Percentiles rank a stretch among this genome's conserved stretches.
Evolutionary conservation across 1,140 invertebrate genomes (phyloP).

Genomic region (Lordiphosa mommai): DNA sequence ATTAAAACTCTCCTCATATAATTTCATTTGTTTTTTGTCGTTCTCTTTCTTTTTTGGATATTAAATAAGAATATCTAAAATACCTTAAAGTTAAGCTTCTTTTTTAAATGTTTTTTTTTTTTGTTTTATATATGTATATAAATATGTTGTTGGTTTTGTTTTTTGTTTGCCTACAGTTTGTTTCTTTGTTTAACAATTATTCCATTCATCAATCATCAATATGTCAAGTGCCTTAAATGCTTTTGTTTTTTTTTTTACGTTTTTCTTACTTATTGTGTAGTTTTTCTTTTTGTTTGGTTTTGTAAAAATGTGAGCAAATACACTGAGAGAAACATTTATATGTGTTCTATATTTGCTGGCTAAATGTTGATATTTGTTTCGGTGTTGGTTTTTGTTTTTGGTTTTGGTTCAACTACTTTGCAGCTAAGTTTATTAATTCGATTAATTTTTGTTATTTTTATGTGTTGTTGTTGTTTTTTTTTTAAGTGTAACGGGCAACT

Average conservation of each 20-base stretch:
- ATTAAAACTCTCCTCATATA: conserved; percentile 57
- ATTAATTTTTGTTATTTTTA: conserved; percentile 41
- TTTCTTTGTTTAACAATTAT: conserved; percentile 54
- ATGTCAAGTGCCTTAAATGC: conserved; percentile 72
- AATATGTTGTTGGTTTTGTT: conserved; percentile 50
- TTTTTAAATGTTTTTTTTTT: conserved; percentile 16
- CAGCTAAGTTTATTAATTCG: conserved; percentile 80
- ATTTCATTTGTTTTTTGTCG: conserved; percentile 32
- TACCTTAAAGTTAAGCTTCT: conserved; percentile 69
- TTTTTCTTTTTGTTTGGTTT: conserved; percentile 37
- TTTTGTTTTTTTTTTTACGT: conserved; percentile 32
- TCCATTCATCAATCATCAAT: conserved; percentile 30
- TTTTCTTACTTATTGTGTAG: conserved; percentile 57
- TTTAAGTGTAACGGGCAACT: conserved; percentile 59
- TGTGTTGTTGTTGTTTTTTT: conserved; percentile 1
- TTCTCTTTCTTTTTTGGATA: conserved; percentile 62
- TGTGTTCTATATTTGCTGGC: conserved; percentile 18
- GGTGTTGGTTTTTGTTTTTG: not conserved
- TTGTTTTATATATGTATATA: conserved; percentile 61
- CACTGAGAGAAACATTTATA: conserved; percentile 75
- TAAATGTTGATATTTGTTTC: conserved; percentile 18
- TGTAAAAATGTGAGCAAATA: conserved; percentile 78
- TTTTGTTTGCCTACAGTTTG: conserved; percentile 7
- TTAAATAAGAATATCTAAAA: conserved; percentile 81
- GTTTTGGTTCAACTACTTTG: conserved; percentile 62